A percentile compares a stretch with the other conserved stretches of the same genome.
These are phyloP conservation scores for Drosophila grimshawi DNA, from an alignment of 1,140 invertebrate genomes.

Conservation along the genomic window DNA sequence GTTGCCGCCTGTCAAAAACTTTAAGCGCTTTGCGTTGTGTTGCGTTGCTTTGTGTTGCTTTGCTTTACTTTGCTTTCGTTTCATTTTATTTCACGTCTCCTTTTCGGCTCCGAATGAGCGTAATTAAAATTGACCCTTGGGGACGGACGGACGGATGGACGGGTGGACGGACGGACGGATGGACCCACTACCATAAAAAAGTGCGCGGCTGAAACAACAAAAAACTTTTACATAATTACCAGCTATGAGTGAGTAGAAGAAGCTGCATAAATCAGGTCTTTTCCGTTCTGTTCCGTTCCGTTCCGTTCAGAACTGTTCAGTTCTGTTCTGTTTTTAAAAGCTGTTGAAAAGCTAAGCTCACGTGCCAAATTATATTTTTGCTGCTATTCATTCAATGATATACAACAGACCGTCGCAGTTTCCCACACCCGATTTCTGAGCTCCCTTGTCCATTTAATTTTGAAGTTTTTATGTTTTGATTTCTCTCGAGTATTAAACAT, in stretches of 20 bases:
- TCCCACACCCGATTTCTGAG: not conserved
- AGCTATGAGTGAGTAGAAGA: conserved; percentile 8
- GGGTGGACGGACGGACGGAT: not conserved
- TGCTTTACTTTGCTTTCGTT: conserved; percentile 26
- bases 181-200: conserved; percentile 17
- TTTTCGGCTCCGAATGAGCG: conserved; percentile 70
- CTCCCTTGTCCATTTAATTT: conserved; percentile 63
- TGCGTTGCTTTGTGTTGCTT: conserved; percentile 15
- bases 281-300: not conserved
- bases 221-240: conserved; percentile 66
- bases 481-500: conserved; percentile 63
- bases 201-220: conserved; percentile 32
- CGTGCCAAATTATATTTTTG: conserved; percentile 67
- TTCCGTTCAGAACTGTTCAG: not conserved
- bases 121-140: conserved; percentile 82
- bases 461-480: conserved; percentile 70
- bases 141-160: conserved; percentile 35
- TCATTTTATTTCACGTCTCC: conserved; percentile 47
- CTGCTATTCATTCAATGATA: conserved; percentile 56
- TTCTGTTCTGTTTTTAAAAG: not conserved
- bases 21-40: conserved; percentile 67
- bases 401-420: conserved; percentile 16
- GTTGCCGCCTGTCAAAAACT: conserved; percentile 77
- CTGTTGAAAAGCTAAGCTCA: conserved; percentile 44
- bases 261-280: conserved; percentile 54